phyloP scores from a whole-genome alignment of 2,888 invertebrate species.

The Andricus curvator region DNA sequence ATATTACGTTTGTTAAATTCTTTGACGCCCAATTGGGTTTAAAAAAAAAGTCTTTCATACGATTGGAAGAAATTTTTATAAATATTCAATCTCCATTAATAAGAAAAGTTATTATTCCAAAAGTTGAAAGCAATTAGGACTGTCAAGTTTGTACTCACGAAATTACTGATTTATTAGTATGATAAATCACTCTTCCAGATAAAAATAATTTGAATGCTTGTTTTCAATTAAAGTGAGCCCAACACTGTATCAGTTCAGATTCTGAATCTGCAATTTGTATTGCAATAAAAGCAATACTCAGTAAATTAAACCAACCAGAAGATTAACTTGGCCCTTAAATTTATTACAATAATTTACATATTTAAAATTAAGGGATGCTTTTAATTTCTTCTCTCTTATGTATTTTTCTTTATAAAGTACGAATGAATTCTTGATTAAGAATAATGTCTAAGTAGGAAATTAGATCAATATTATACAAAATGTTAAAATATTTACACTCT shows the following conservation, averaged over 20 bases:
- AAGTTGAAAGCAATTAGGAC: slow-evolving; percentile 14
- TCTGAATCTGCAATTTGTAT: slow-evolving; percentile 14
- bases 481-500: too few species aligned
- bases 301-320: slow-evolving; percentile 19
- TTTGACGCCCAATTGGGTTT: background rate
- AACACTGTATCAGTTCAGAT: background rate
- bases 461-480: background rate
- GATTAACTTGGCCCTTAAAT: background rate
- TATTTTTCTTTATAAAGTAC: background rate
- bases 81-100: background rate
- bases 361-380: background rate
- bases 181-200: background rate
- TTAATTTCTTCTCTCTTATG: background rate
- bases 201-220: slow-evolving; percentile 25
- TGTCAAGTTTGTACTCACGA: slow-evolving; percentile 6
- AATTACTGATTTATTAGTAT: slow-evolving; percentile 25
- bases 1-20: background rate
- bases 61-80: background rate
- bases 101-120: background rate
- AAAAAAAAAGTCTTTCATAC: background rate
- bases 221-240: slow-evolving; percentile 21
- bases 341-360: background rate
- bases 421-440: background rate
- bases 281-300: slow-evolving; percentile 27
- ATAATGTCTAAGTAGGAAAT: background rate